phyloP scores from a whole-genome alignment of 1,140 invertebrate genomes.

The Anadara kagoshimensis region DNA sequence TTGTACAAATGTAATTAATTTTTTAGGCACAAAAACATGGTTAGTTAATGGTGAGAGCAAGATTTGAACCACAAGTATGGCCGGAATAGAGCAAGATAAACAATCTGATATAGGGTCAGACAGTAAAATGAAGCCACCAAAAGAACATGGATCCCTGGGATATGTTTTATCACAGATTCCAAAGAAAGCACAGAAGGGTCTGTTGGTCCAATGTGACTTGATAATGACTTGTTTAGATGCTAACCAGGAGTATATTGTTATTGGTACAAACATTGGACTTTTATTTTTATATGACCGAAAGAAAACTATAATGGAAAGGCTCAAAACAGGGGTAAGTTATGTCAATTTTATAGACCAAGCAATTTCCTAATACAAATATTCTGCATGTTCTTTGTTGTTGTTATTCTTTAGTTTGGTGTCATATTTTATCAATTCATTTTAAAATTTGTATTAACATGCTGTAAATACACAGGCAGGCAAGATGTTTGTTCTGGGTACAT shows the following conservation, averaged over 20 bases:
- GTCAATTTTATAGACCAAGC: background rate
- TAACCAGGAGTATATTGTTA: conserved; percentile 84
- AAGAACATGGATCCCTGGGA: conserved; percentile 89
- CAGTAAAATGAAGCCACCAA: conserved; percentile 33
- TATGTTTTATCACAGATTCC: conserved; percentile 87
- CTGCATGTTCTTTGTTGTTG: background rate
- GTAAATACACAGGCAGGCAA: too few relatives aligned
- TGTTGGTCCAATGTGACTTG: conserved; percentile 83
- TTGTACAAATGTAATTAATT: too few relatives aligned
- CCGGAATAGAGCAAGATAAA: too few relatives aligned
- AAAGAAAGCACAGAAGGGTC: conserved; percentile 83
- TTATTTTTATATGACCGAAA: conserved; percentile 90
- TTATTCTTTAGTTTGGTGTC: background rate
- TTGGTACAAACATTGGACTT: conserved; percentile 89
- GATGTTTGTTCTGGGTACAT: too few relatives aligned
- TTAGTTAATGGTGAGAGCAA: too few relatives aligned
- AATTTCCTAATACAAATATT: background rate
- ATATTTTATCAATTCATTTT: background rate
- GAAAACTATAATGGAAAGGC: conserved; percentile 83
- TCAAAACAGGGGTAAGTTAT: conserved; percentile 84
- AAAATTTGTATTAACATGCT: background rate
- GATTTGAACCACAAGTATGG: too few relatives aligned
- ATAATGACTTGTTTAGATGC: conserved; percentile 89
- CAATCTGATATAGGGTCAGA: too few relatives aligned
- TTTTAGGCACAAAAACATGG: too few relatives aligned